phyloP scores from a whole-genome alignment of 2,888 invertebrate species.

The Amblyjoppa fuscipennis region DNA sequence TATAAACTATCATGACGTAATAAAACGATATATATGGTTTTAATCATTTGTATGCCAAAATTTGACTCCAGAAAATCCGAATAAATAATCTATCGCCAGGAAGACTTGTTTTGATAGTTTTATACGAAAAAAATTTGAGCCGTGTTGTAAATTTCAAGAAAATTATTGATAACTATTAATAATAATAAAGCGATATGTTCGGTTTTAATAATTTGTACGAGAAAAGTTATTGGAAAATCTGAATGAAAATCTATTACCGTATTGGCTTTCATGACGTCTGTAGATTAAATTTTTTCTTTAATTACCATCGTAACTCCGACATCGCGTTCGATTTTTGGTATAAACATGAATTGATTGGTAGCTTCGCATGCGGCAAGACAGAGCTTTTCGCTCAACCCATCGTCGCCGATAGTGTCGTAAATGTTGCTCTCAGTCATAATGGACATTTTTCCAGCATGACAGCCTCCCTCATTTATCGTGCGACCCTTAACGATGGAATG shows the following conservation, averaged over 20 bases:
- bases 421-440: slow-evolving; percentile 66
- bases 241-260: too few relatives aligned
- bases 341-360: slow-evolving; percentile 65
- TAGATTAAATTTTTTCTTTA: too few relatives aligned
- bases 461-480: neutral
- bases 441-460: slow-evolving; percentile 71
- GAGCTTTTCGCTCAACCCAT: slow-evolving; percentile 65
- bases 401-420: slow-evolving; percentile 69
- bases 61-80: too few relatives aligned
- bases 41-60: neutral
- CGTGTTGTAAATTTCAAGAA: too few relatives aligned
- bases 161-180: too few relatives aligned
- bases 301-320: slow-evolving; percentile 70
- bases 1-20: neutral
- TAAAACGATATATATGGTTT: neutral
- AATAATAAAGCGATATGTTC: too few relatives aligned
- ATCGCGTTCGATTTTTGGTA: slow-evolving; percentile 68
- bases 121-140: too few relatives aligned
- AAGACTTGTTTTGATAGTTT: too few relatives aligned
- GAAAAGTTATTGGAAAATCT: too few relatives aligned
- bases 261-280: too few relatives aligned
- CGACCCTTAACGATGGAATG: neutral
- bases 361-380: slow-evolving; percentile 61
- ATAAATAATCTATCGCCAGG: too few relatives aligned
- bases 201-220: too few relatives aligned